Percentiles rank a stretch among this genome's conserved stretches.
phyloP scores from a whole-genome alignment of 2,797 vertebrate genomes.

The Amphiprion clarkii region DNA sequence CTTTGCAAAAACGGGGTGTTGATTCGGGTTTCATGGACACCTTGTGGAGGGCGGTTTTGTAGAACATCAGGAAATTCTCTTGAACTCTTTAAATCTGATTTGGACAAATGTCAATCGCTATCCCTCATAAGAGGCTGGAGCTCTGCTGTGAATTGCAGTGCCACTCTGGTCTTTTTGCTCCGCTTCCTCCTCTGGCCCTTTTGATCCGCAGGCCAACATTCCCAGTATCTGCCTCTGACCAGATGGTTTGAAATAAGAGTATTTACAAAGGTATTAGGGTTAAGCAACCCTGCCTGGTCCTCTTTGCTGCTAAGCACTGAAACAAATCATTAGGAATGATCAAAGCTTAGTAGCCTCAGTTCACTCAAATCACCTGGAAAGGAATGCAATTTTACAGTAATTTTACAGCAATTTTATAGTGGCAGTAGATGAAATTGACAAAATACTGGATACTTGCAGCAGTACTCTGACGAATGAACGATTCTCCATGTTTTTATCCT shows the following conservation, averaged over 20 bases:
- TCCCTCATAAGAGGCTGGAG: constrained; percentile 39
- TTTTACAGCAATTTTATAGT: background rate
- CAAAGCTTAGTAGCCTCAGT: constrained; percentile 33
- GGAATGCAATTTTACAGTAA: too few species aligned
- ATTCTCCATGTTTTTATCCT: too few species aligned
- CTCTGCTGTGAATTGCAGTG: constrained; percentile 44
- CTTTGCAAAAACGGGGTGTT: background rate
- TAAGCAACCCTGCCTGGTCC: constrained; percentile 65
- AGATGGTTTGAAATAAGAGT: constrained; percentile 82
- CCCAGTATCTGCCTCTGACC: constrained; percentile 72
- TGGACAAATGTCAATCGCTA: constrained; percentile 46
- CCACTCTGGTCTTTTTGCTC: constrained; percentile 23
- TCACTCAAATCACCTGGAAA: constrained; percentile 12
- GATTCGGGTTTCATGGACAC: background rate
- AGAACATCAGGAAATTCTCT: constrained; percentile 2
- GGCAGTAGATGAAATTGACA: background rate
- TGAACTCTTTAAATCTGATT: constrained; percentile 41
- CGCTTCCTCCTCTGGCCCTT: constrained; percentile 27
- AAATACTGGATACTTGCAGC: too few species aligned
- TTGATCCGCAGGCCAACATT: constrained; percentile 55
- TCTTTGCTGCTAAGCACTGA: constrained; percentile 41
- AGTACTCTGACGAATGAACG: too few species aligned
- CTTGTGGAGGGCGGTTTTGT: background rate
- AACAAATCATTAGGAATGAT: constrained; percentile 50
- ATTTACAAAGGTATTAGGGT: constrained; percentile 79